A percentile compares a stretch with the other conserved stretches of the same genome.
phyloP scores from a whole-genome alignment of 2,888 invertebrate species.

The Diplolepis rosae region DNA sequence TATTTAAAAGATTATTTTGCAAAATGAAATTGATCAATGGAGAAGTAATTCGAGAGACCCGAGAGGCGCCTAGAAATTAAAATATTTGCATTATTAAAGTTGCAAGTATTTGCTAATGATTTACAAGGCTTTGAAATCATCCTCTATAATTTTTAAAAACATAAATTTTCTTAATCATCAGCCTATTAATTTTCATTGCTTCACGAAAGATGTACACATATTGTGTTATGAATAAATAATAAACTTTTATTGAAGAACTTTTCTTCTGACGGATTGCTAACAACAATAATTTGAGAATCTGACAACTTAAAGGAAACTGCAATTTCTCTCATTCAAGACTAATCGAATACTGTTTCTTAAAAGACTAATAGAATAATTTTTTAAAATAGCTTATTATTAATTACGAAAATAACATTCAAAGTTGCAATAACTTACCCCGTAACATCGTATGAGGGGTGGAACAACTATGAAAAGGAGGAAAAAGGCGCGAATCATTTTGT shows the following conservation, averaged over 20 bases:
- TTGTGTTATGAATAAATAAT: background rate
- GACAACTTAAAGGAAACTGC: no score
- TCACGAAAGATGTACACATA: background rate
- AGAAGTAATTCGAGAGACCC: background rate
- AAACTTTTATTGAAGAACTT: background rate
- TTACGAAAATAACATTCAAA: background rate
- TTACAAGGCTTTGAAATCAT: background rate
- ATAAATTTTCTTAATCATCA: background rate
- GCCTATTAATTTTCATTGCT: background rate
- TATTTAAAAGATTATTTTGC: background rate
- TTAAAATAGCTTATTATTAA: background rate
- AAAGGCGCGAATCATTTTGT: slow-evolving; percentile 73
- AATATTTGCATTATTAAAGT: slow-evolving; percentile 2
- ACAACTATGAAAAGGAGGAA: slow-evolving; percentile 70
- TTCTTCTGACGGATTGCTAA: background rate
- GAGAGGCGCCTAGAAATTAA: background rate
- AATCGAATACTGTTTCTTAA: no score
- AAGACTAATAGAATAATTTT: background rate
- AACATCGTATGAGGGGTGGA: slow-evolving; percentile 71
- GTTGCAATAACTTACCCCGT: slow-evolving; percentile 68
- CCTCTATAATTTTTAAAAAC: background rate
- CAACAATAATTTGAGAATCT: background rate
- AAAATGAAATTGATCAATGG: background rate
- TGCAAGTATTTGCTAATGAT: background rate
- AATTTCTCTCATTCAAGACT: background rate